These are phyloP conservation scores for Encarsia formosa DNA, from an alignment of 2,888 invertebrate species.

Conservation along the genomic window DNA sequence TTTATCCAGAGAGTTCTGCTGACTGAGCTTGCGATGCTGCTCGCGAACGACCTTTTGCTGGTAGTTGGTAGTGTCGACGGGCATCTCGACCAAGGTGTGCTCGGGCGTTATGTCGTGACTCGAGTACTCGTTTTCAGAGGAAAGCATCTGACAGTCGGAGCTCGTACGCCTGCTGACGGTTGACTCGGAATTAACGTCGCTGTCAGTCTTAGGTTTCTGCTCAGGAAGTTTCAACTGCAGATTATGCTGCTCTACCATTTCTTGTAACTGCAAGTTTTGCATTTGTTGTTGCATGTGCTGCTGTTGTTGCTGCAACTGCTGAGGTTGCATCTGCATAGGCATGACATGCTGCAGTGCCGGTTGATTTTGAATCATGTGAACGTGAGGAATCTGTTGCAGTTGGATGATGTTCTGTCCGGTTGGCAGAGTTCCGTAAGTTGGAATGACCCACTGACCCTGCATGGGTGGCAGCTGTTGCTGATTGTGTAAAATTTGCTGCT, in stretches of 20 bases:
- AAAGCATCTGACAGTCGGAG: slow-evolving; percentile 43
- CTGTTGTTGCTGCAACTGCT: slow-evolving; percentile 33
- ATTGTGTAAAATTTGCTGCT: slow-evolving; percentile 23
- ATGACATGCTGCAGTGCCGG: slow-evolving; percentile 26
- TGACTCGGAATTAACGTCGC: slow-evolving; percentile 33
- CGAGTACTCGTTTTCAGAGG: slow-evolving; percentile 44
- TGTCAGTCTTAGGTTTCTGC: slow-evolving; percentile 38
- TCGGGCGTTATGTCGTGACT: slow-evolving; percentile 48
- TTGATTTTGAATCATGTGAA: slow-evolving; percentile 27
- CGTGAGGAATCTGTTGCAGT: slow-evolving; percentile 28
- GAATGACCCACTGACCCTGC: slow-evolving; percentile 25
- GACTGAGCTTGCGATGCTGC: slow-evolving; percentile 45
- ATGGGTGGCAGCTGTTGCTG: slow-evolving; percentile 19
- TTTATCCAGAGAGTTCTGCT: slow-evolving; percentile 48
- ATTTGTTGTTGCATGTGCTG: slow-evolving; percentile 28
- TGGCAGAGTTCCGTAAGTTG: slow-evolving; percentile 23
- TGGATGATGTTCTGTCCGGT: slow-evolving; percentile 26
- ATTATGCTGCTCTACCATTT: slow-evolving; percentile 32
- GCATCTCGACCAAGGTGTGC: slow-evolving; percentile 43
- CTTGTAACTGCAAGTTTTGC: slow-evolving; percentile 27
- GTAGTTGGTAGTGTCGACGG: slow-evolving; percentile 32
- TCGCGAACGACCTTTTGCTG: slow-evolving; percentile 39
- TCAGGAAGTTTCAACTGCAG: slow-evolving; percentile 40
- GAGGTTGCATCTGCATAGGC: slow-evolving; percentile 29
- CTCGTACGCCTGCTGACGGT: slow-evolving; percentile 45